These are phyloP conservation scores for Agrotis ipsilon DNA, from an alignment of 2,888 invertebrate genomes.

Conservation along the genomic window DNA sequence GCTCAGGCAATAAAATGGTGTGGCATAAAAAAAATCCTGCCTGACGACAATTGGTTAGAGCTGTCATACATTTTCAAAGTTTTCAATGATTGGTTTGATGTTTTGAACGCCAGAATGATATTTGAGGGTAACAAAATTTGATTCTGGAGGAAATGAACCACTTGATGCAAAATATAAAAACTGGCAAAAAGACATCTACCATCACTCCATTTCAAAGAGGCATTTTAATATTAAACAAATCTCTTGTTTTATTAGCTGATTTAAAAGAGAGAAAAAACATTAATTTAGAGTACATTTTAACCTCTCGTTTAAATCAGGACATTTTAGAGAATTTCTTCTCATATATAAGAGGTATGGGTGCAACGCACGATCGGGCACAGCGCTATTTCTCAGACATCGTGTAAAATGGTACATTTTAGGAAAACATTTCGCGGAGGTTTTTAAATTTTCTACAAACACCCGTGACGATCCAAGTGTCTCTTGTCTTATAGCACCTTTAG, in stretches of 20 bases:
- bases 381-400: background rate
- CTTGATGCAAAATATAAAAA: background rate
- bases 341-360: background rate
- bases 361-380: background rate
- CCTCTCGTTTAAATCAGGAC: background rate
- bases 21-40: background rate
- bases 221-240: background rate
- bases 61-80: background rate
- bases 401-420: background rate
- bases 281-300: background rate
- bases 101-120: background rate
- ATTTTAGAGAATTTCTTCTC: slow-evolving; percentile 1
- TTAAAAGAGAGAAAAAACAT: background rate
- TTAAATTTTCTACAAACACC: background rate
- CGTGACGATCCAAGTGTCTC: background rate
- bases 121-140: background rate
- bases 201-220: background rate
- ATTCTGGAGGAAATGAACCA: background rate
- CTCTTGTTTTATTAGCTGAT: background rate
- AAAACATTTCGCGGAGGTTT: background rate
- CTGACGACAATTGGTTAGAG: background rate
- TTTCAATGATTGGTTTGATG: background rate
- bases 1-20: slow-evolving; percentile 1
- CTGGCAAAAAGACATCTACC: background rate
- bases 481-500: background rate